These are phyloP conservation scores for Cheirogaleus major DNA, from an alignment of 2,797 vertebrate genomes.

Conservation along the genomic window DNA sequence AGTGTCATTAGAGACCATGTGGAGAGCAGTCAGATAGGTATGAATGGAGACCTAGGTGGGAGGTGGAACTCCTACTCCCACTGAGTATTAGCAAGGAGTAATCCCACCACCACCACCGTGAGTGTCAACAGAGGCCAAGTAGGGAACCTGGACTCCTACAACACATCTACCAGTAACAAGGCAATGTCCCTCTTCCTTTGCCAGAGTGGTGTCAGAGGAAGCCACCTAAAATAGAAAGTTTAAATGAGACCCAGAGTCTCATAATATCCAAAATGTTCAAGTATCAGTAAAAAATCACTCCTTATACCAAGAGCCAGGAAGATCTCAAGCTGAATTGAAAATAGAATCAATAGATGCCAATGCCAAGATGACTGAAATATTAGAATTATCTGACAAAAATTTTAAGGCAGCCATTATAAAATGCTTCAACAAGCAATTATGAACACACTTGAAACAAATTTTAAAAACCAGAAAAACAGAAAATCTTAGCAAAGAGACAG, in stretches of 20 bases:
- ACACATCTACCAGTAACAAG: background rate
- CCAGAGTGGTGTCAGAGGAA: background rate
- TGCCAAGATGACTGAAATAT: background rate
- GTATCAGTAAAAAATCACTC: background rate
- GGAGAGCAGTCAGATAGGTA: background rate
- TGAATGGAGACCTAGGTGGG: background rate
- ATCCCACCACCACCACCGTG: background rate
- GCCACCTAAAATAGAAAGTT: background rate
- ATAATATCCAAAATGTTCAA: background rate
- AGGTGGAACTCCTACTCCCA: background rate
- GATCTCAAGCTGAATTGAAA: background rate
- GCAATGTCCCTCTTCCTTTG: background rate
- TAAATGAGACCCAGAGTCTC: background rate
- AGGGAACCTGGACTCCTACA: background rate
- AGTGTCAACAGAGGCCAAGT: background rate
- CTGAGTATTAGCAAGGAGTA: background rate
- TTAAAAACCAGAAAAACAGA: background rate
- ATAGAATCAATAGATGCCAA: background rate
- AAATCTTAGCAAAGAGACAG: background rate
- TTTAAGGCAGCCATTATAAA: background rate
- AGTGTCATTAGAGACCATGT: background rate
- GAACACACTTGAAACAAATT: background rate
- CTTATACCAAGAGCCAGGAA: background rate
- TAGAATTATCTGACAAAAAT: background rate
- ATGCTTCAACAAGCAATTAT: background rate